Conservation (phyloP, 2,797 vertebrate genomes). For the Acestrorhynchus altus region DNA sequence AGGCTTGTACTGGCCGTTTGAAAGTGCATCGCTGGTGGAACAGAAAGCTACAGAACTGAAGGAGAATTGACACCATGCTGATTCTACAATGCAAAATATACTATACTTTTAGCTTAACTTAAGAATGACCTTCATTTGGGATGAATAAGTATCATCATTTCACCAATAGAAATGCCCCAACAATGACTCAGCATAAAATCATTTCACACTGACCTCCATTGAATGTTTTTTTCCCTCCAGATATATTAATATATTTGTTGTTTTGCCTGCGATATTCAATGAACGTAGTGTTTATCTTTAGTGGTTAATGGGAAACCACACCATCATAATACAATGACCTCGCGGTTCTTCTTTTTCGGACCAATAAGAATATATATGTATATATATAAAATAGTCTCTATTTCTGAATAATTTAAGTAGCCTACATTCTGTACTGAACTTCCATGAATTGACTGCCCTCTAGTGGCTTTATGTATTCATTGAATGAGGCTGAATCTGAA, state of each 20-base stretch:
- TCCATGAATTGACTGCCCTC: constrained; percentile 23
- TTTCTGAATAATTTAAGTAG: neutral
- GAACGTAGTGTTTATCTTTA: constrained; percentile 33
- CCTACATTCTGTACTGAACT: neutral
- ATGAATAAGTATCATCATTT: constrained; percentile 16
- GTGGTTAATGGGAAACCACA: constrained; percentile 6
- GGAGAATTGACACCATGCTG: constrained; percentile 1
- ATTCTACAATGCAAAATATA: neutral
- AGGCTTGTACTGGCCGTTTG: constrained; percentile 39
- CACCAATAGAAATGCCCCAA: too few relatives aligned
- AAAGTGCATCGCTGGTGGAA: constrained; percentile 45
- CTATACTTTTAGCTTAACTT: neutral
- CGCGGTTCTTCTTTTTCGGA: constrained; percentile 8
- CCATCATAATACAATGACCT: constrained; percentile 10
- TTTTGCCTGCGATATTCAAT: constrained; percentile 36
- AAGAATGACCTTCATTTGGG: constrained; percentile 13
- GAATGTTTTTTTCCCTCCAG: too few relatives aligned
- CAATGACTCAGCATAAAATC: too few relatives aligned
- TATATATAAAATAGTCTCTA: neutral
- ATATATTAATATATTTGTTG: neutral
- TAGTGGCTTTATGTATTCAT: constrained; percentile 26
- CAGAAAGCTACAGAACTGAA: constrained; percentile 11
- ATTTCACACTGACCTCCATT: too few relatives aligned
- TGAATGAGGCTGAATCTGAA: neutral
- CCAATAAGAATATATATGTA: neutral